Percentiles rank a stretch among this genome's conserved stretches.
Evolutionary conservation across 2,888 invertebrate species (phyloP).

Genomic region (Sialis fuliginosa): DNA sequence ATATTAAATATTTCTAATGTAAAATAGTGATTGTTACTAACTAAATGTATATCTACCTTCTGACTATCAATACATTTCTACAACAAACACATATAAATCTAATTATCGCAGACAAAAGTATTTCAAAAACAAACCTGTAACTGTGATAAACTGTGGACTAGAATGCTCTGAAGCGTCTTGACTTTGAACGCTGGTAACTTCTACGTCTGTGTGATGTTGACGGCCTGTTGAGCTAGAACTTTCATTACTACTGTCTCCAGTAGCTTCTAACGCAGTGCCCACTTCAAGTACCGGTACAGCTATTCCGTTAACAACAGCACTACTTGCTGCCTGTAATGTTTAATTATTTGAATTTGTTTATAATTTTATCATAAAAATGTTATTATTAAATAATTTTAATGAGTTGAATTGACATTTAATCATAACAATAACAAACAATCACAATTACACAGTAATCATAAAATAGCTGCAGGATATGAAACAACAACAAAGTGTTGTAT

Average conservation of each 20-base stretch:
- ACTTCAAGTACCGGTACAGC: constrained; percentile 26
- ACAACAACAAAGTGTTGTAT: neutral
- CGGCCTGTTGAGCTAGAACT: constrained; percentile 30
- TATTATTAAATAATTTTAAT: neutral
- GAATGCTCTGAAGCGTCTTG: constrained; percentile 15
- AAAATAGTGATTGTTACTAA: no score
- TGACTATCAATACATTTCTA: no score
- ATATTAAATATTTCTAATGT: no score
- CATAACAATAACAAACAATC: neutral
- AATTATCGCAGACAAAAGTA: no score
- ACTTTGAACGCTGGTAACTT: constrained; percentile 20
- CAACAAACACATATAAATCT: no score
- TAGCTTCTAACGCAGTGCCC: constrained; percentile 30
- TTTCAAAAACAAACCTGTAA: constrained; percentile 37
- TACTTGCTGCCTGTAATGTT: constrained; percentile 5
- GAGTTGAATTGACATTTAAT: neutral
- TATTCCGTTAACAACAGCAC: constrained; percentile 19
- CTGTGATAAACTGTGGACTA: constrained; percentile 49
- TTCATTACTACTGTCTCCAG: constrained; percentile 38
- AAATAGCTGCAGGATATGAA: no score
- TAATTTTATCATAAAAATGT: neutral
- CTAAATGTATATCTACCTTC: no score
- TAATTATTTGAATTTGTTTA: neutral
- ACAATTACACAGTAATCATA: neutral
- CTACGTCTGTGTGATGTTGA: constrained; percentile 28